Percentiles rank a stretch among this genome's conserved stretches.
Conservation (phyloP, 2,797 vertebrate genomes). For the Tamandua tetradactyla region DNA sequence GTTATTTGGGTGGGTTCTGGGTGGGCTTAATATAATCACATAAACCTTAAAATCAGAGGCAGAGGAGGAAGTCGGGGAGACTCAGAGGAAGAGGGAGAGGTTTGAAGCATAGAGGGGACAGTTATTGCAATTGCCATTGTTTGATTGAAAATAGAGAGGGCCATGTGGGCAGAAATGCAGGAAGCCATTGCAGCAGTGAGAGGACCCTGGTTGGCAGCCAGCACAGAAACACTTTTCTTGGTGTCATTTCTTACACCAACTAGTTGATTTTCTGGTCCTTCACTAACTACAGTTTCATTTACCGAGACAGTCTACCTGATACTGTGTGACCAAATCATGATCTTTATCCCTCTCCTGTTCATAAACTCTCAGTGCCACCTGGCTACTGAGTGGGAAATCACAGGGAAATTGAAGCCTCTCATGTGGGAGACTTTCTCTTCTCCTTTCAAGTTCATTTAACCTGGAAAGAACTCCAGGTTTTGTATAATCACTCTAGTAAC, state of each 20-base stretch:
- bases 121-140: accelerated
- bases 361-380: background rate
- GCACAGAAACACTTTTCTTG: background rate
- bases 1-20: background rate
- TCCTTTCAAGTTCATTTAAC: background rate
- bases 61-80: background rate
- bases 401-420: background rate
- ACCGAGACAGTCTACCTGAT: background rate
- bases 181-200: background rate
- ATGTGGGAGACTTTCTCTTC: background rate
- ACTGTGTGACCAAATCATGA: background rate
- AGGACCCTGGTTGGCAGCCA: background rate
- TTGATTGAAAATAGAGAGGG: background rate
- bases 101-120: background rate
- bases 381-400: background rate
- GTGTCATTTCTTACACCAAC: background rate
- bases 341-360: background rate
- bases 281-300: background rate
- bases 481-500: background rate
- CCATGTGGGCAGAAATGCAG: background rate
- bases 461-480: background rate
- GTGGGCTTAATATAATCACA: background rate
- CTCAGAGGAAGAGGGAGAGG: background rate
- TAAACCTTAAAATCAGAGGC: background rate
- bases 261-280: background rate